Conservation (phyloP, 2,797 vertebrate genomes). For the Nannoperca australis region DNA sequence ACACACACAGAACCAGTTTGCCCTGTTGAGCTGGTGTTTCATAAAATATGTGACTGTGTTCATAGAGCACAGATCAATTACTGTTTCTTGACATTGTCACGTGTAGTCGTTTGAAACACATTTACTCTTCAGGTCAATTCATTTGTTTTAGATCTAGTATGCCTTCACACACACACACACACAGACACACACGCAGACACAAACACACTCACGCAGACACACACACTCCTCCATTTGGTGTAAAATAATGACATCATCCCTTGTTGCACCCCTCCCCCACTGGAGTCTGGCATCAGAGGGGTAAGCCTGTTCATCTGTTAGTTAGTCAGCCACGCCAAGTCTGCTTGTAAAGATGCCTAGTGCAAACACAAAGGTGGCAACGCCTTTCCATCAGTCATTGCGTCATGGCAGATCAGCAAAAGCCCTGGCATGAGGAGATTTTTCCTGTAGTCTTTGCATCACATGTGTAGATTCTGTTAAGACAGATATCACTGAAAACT, state of each 20-base stretch:
- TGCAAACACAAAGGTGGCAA: conserved; percentile 50
- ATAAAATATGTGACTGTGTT: background rate
- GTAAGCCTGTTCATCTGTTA: conserved; percentile 59
- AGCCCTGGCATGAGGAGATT: background rate
- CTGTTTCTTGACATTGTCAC: too few species aligned
- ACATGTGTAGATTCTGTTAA: background rate
- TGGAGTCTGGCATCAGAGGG: conserved; percentile 34
- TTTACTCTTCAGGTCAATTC: background rate
- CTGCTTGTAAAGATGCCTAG: conserved; percentile 49
- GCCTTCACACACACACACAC: conserved; percentile 10
- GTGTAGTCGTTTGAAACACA: background rate
- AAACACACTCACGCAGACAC: conserved; percentile 4
- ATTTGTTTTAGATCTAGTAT: conserved; percentile 4
- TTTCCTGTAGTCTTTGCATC: background rate
- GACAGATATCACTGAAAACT: background rate
- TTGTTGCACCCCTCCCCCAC: conserved; percentile 55
- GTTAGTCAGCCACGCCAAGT: conserved; percentile 38
- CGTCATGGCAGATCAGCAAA: conserved; percentile 15
- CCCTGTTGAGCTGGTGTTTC: conserved; percentile 5
- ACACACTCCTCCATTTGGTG: conserved; percentile 43
- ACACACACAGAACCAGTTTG: background rate
- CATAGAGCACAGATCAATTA: background rate
- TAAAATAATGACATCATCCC: conserved; percentile 76
- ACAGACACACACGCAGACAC: conserved; percentile 9
- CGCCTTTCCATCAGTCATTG: conserved; percentile 17